Conservation (phyloP, 1,140 invertebrate genomes). For the Arion vulgaris region DNA sequence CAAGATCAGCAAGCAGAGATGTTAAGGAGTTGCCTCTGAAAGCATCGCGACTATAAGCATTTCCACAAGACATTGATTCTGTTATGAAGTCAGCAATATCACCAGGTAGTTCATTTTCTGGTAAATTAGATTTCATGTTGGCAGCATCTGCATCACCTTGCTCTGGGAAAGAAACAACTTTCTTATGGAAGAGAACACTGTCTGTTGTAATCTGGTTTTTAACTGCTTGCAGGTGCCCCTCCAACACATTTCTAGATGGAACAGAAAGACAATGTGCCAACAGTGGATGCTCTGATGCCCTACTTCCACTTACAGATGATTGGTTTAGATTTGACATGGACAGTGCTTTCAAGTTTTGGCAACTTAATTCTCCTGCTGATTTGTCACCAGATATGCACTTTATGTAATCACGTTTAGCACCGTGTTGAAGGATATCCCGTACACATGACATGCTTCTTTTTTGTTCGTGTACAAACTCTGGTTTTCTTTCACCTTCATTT, state of each 20-base stretch:
- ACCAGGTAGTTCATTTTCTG: constrained; percentile 44
- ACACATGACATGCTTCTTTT: constrained; percentile 14
- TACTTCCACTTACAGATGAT: background rate
- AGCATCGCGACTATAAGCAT: background rate
- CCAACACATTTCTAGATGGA: background rate
- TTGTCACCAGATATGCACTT: background rate
- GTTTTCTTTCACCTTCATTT: background rate
- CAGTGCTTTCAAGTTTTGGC: background rate
- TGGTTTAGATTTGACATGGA: background rate
- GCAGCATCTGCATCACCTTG: background rate
- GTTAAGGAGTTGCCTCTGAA: background rate
- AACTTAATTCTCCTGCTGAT: background rate
- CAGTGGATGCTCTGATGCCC: constrained; percentile 2
- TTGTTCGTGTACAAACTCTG: background rate
- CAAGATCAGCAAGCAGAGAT: constrained; percentile 10
- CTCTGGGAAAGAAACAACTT: background rate
- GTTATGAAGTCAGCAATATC: constrained; percentile 59
- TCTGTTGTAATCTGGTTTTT: background rate
- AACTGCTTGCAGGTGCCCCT: background rate
- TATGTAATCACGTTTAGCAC: background rate
- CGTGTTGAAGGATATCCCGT: background rate
- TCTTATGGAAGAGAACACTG: background rate
- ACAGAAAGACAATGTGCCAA: background rate
- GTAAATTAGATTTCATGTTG: background rate
- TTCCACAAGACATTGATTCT: constrained; percentile 44